Conservation (phyloP, 2,113 vertebrate species). For the Anas platyrhynchos region DNA sequence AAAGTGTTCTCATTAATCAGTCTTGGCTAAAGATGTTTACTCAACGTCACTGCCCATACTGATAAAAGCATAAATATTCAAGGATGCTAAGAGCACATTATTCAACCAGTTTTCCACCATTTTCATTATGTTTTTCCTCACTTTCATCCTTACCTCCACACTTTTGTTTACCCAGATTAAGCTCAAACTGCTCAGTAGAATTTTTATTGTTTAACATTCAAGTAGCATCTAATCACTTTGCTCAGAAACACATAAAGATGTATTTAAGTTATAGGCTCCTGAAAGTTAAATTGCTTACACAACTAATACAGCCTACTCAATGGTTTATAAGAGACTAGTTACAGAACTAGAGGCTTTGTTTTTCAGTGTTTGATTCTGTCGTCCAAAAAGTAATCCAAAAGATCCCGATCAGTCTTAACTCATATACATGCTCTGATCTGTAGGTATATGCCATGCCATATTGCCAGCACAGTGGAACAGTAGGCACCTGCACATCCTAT, state of each 20-base stretch:
- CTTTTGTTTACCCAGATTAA: background rate
- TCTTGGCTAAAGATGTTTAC: background rate
- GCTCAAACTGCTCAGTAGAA: background rate
- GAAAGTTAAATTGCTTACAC: background rate
- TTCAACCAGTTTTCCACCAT: background rate
- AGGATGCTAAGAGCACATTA: background rate
- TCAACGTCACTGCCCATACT: background rate
- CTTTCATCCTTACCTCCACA: background rate
- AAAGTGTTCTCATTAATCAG: background rate
- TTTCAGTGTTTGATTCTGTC: background rate
- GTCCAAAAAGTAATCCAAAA: background rate
- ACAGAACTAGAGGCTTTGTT: background rate
- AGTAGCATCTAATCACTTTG: background rate
- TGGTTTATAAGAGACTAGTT: background rate
- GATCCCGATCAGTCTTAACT: background rate
- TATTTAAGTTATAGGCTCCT: background rate
- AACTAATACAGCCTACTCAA: background rate
- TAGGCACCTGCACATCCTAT: background rate
- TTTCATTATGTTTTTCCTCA: background rate
- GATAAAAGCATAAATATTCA: background rate
- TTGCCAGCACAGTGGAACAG: background rate
- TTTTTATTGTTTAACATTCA: background rate
- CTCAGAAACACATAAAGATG: background rate
- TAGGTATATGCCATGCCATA: background rate
- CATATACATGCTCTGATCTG: fast-evolving